These are phyloP conservation scores for Sebastes kiyomatsui DNA, from an alignment of 2,797 vertebrate genomes.

Conservation along the genomic window DNA sequence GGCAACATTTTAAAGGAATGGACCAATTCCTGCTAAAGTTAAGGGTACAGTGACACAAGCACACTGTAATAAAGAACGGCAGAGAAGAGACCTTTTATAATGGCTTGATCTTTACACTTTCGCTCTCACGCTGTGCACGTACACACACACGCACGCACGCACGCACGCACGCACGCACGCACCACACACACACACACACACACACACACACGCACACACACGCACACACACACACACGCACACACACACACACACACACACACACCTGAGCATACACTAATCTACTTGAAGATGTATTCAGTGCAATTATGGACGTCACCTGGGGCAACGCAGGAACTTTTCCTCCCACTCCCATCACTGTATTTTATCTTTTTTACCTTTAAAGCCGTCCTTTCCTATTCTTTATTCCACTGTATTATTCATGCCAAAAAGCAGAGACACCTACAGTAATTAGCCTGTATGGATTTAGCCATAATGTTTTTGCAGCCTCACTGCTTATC, in stretches of 20 bases:
- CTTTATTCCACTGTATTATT: constrained; percentile 29
- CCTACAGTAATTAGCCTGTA: constrained; percentile 48
- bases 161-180: too few relatives aligned
- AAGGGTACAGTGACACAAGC: not conserved
- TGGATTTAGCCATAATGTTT: constrained; percentile 54
- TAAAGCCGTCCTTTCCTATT: not conserved
- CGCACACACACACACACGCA: not conserved
- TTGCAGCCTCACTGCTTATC: constrained; percentile 61
- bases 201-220: not conserved
- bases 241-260: not conserved
- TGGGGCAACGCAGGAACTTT: not conserved
- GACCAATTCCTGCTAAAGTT: not conserved
- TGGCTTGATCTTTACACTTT: constrained; percentile 6
- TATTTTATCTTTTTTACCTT: not conserved
- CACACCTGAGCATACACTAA: not conserved
- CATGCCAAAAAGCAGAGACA: constrained; percentile 24
- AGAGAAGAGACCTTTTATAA: constrained; percentile 20
- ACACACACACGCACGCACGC: not conserved
- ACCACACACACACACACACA: not conserved
- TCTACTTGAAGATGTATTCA: not conserved
- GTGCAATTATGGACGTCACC: not conserved
- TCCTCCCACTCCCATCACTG: not conserved
- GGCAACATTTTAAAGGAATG: not conserved
- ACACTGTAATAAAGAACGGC: constrained; percentile 1
- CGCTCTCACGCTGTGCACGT: not conserved